Conservation (phyloP, 1,140 invertebrate species). For the Araneus ventricosus region DNA sequence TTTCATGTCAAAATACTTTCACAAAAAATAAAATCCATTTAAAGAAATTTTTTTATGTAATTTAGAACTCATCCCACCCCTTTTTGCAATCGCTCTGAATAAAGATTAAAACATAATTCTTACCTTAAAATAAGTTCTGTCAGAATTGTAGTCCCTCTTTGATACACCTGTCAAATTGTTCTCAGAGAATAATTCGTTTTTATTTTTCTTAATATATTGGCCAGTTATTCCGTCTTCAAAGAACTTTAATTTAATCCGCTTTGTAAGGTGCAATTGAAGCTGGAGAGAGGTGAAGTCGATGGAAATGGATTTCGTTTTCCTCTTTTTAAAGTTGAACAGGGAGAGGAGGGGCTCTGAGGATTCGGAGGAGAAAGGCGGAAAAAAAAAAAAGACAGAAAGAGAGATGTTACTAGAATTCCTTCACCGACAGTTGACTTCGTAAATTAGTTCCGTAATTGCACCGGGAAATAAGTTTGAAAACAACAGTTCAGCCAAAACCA, state of each 20-base stretch:
- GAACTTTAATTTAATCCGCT: constrained; percentile 65
- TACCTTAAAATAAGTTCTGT: background rate
- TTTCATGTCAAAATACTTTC: background rate
- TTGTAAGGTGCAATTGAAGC: constrained; percentile 53
- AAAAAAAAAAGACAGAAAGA: constrained; percentile 25
- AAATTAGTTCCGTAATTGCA: constrained; percentile 74
- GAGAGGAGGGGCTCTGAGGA: constrained; percentile 31
- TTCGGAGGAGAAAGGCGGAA: constrained; percentile 4
- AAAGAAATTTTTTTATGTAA: no score
- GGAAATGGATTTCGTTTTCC: background rate
- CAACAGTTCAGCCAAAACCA: constrained; percentile 66
- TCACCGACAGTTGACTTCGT: constrained; percentile 51
- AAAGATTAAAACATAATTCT: constrained; percentile 25
- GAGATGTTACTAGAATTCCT: constrained; percentile 30
- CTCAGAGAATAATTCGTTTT: constrained; percentile 36
- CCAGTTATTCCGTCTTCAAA: constrained; percentile 66
- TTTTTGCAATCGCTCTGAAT: background rate
- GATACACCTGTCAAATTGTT: constrained; percentile 51
- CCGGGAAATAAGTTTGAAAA: constrained; percentile 74
- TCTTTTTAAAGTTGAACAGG: constrained; percentile 1
- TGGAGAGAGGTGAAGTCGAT: background rate
- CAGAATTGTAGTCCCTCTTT: background rate
- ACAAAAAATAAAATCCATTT: background rate
- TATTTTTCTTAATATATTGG: constrained; percentile 53
- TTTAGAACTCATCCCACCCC: background rate